Conservation (phyloP, 92 coral and sea anemone genomes). For the Paramuricea clavata region DNA sequence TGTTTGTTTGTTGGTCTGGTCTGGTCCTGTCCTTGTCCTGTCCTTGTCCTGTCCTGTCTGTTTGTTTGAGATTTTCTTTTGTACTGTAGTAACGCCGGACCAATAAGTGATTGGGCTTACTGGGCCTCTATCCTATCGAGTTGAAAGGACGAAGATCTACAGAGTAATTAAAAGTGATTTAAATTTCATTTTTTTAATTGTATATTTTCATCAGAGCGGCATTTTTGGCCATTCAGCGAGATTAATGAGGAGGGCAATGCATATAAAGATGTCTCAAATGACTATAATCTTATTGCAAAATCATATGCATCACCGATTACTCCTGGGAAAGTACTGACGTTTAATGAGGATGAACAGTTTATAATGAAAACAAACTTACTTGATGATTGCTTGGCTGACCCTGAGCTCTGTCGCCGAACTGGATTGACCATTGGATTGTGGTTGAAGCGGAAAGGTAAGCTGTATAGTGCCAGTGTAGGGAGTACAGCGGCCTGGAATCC, state of each 20-base stretch:
- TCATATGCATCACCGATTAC: neutral
- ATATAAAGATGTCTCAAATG: slow-evolving; percentile 11
- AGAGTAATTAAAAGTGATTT: neutral
- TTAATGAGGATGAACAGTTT: neutral
- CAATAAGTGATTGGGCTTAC: neutral
- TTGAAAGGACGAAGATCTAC: neutral
- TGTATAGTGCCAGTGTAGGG: no score
- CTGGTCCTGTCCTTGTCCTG: no score
- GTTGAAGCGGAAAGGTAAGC: slow-evolving; percentile 29
- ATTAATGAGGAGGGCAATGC: neutral
- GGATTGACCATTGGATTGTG: slow-evolving; percentile 32
- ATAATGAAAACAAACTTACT: neutral
- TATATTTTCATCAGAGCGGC: neutral
- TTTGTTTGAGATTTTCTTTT: no score
- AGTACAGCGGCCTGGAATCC: neutral
- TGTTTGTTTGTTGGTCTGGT: no score
- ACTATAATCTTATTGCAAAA: neutral
- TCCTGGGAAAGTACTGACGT: neutral
- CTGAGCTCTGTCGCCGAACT: slow-evolving; percentile 7
- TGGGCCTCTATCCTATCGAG: neutral
- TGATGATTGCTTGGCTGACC: slow-evolving; percentile 32
- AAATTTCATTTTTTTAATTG: neutral
- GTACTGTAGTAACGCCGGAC: no score
- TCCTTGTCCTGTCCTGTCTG: no score
- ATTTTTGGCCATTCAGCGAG: slow-evolving; percentile 23